These are phyloP conservation scores for Peromyscus polionotus DNA, from an alignment of 2,113 vertebrate genomes.

Conservation along the genomic window DNA sequence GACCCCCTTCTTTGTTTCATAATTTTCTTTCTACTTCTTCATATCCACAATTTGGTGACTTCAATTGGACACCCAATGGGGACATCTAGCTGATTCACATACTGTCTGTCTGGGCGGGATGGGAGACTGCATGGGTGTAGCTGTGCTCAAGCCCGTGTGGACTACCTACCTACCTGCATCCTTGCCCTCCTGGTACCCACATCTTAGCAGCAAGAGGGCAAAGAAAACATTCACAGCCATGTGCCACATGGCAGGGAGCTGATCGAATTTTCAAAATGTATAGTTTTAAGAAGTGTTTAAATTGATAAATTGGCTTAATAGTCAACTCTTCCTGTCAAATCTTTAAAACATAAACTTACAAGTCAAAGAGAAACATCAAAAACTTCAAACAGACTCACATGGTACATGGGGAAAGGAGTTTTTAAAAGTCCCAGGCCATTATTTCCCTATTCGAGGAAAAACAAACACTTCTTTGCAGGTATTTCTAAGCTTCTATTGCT, in stretches of 20 bases:
- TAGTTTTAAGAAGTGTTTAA: neutral
- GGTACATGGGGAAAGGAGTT: neutral
- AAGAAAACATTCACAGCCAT: neutral
- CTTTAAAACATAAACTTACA: conserved; percentile 21
- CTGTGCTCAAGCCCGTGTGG: neutral
- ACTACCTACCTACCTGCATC: neutral
- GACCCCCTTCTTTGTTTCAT: neutral
- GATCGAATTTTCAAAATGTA: neutral
- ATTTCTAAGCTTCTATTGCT: neutral
- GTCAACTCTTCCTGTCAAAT: neutral
- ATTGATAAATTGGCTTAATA: neutral
- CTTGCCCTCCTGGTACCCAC: too few species aligned
- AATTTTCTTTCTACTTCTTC: conserved; percentile 29
- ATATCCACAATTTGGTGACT: neutral
- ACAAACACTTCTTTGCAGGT: neutral
- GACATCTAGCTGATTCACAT: neutral
- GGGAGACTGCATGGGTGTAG: neutral
- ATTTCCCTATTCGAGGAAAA: conserved; percentile 7
- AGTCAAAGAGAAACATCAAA: conserved; percentile 46
- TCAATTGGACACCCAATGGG: neutral
- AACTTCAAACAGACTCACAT: neutral
- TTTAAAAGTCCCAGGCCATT: neutral
- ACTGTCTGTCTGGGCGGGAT: neutral
- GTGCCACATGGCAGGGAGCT: too few species aligned
- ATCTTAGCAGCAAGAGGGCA: neutral